These are phyloP conservation scores for Scaptomyza cyrtandrae DNA, from an alignment of 2,888 invertebrate genomes.

Conservation along the genomic window DNA sequence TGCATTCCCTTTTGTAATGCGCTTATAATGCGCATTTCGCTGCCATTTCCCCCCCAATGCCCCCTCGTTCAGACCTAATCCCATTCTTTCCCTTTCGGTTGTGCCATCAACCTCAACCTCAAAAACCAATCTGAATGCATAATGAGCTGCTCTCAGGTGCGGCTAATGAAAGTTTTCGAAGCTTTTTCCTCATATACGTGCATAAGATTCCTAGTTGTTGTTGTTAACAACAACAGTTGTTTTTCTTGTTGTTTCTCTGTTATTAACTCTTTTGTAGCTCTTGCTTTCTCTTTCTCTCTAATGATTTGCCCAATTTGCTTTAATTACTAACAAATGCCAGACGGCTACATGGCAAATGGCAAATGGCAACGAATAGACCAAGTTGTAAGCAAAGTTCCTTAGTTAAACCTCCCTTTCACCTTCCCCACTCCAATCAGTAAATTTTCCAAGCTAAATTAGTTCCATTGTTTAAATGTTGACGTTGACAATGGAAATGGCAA, in stretches of 20 bases:
- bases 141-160: constrained; percentile 52
- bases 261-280: constrained; percentile 5
- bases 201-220: neutral
- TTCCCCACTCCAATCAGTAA: neutral
- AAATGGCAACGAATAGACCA: constrained; percentile 16
- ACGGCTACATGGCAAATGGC: constrained; percentile 35
- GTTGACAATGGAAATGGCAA: constrained; percentile 26
- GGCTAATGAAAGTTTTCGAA: constrained; percentile 41
- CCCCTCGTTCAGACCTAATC: neutral
- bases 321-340: constrained; percentile 65
- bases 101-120: neutral
- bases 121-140: constrained; percentile 25
- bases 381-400: constrained; percentile 12
- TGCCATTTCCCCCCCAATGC: neutral
- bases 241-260: constrained; percentile 1
- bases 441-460: constrained; percentile 57
- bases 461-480: constrained; percentile 59
- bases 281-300: constrained; percentile 21
- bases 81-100: neutral
- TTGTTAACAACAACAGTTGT: too few relatives aligned
- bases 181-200: constrained; percentile 1
- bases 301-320: constrained; percentile 65
- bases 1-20: constrained; percentile 34
- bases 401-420: neutral
- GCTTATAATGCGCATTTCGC: constrained; percentile 48